Evolutionary conservation across 2,888 invertebrate genomes (phyloP).

Genomic region (Stegophylla sp.): DNA sequence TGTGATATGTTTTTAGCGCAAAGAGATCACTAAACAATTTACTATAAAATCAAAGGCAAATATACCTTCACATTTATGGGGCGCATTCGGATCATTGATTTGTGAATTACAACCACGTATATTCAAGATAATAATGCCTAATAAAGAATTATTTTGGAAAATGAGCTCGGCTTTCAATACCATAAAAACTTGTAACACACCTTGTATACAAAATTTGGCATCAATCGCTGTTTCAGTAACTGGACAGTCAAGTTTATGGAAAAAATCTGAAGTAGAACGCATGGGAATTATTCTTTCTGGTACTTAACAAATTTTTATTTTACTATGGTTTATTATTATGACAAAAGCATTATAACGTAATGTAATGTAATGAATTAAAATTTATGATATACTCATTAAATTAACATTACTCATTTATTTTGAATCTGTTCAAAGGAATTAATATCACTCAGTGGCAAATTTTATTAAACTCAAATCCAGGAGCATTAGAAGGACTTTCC

Average conservation of each 20-base stretch:
- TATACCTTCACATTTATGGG: conserved; percentile 37
- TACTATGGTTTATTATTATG: background rate
- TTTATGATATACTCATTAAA: background rate
- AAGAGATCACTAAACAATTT: conserved; percentile 41
- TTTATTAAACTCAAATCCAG: conserved; percentile 28
- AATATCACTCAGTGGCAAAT: conserved; percentile 50
- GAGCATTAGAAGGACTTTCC: conserved; percentile 50
- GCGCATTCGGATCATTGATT: conserved; percentile 43
- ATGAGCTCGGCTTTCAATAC: conserved; percentile 38
- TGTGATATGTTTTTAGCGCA: conserved; percentile 20
- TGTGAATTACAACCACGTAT: conserved; percentile 38
- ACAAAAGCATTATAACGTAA: too few species aligned
- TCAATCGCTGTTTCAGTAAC: conserved; percentile 39
- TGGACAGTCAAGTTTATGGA: conserved; percentile 38
- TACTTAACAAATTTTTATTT: conserved; percentile 14
- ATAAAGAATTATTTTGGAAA: conserved; percentile 47
- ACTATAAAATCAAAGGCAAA: conserved; percentile 25
- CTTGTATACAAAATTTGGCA: conserved; percentile 43
- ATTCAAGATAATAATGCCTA: conserved; percentile 40
- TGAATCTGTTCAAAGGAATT: conserved; percentile 18
- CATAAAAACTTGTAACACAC: conserved; percentile 19
- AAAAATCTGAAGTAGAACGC: conserved; percentile 34
- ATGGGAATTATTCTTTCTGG: conserved; percentile 49
- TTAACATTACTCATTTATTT: background rate
- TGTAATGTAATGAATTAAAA: background rate